Conservation (phyloP, 2,888 invertebrate genomes). For the Rhagium mordax region DNA sequence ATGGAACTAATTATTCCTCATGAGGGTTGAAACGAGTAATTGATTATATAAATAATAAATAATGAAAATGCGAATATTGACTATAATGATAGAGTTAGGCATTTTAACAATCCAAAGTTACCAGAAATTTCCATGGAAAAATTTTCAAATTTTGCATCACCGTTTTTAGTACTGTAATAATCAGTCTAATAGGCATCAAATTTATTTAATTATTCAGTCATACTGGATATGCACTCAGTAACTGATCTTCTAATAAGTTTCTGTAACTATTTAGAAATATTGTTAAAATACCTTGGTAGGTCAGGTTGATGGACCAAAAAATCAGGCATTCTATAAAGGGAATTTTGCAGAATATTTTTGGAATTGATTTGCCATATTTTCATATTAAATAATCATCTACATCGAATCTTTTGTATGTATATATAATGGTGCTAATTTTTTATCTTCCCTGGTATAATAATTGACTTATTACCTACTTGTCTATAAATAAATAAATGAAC, state of each 20-base stretch:
- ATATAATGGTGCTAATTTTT: conserved; percentile 60
- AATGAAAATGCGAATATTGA: no score
- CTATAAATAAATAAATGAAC: conserved; percentile 24
- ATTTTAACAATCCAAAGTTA: no score
- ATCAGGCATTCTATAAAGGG: conserved; percentile 39
- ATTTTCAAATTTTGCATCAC: neutral
- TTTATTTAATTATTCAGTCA: neutral
- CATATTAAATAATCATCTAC: conserved; percentile 47
- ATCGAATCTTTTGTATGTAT: conserved; percentile 55
- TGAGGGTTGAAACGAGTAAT: no score
- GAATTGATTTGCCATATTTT: conserved; percentile 50
- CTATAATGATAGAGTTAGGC: no score
- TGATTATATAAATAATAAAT: no score
- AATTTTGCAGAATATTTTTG: conserved; percentile 46
- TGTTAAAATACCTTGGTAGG: conserved; percentile 39
- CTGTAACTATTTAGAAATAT: conserved; percentile 29
- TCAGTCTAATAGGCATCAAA: neutral
- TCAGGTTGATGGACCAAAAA: conserved; percentile 52
- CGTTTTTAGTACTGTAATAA: neutral
- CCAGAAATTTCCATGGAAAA: neutral
- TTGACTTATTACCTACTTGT: conserved; percentile 38
- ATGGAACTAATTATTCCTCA: no score
- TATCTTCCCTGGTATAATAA: conserved; percentile 43
- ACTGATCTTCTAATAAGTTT: neutral
- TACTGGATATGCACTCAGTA: neutral